These are phyloP conservation scores for Colossoma macropomum DNA, from an alignment of 2,113 vertebrate genomes.

Conservation along the genomic window DNA sequence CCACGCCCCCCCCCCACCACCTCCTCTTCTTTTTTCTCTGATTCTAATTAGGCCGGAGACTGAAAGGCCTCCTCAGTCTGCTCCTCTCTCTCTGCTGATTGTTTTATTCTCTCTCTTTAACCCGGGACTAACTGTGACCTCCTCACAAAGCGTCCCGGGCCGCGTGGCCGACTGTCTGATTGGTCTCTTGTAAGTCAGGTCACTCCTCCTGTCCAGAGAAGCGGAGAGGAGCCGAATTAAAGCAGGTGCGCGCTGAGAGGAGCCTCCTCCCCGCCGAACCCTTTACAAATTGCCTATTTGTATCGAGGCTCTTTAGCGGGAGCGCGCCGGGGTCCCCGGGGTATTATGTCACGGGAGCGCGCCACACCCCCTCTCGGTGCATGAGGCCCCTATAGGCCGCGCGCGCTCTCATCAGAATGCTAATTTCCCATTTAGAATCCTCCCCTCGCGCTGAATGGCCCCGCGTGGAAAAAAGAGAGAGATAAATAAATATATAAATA, in stretches of 20 bases:
- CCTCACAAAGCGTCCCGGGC: background rate
- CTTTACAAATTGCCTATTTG: slow-evolving; percentile 53
- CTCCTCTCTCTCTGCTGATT: too few relatives aligned
- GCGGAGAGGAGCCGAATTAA: slow-evolving; percentile 28
- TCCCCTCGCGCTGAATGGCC: slow-evolving; percentile 87
- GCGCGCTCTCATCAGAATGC: slow-evolving; percentile 95
- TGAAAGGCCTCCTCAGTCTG: too few relatives aligned
- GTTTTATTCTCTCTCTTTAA: background rate
- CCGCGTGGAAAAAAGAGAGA: slow-evolving; percentile 76
- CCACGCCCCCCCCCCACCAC: too few relatives aligned
- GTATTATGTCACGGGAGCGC: slow-evolving; percentile 82
- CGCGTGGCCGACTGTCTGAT: slow-evolving; percentile 15
- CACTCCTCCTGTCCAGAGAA: slow-evolving; percentile 21
- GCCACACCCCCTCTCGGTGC: slow-evolving; percentile 62
- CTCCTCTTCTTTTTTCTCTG: too few relatives aligned
- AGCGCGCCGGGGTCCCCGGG: slow-evolving; percentile 57
- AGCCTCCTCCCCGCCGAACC: slow-evolving; percentile 49
- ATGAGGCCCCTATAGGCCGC: slow-evolving; percentile 3
- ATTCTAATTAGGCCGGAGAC: too few relatives aligned
- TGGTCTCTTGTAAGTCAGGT: slow-evolving; percentile 41
- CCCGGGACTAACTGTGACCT: background rate
- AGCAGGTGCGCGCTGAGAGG: slow-evolving; percentile 11
- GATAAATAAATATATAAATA: slow-evolving; percentile 21
- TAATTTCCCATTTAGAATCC: slow-evolving; percentile 98
- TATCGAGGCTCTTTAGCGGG: slow-evolving; percentile 30